Base-by-base conservation (phyloP, 2,797 vertebrate genomes). In the Halcyon badia region DNA sequence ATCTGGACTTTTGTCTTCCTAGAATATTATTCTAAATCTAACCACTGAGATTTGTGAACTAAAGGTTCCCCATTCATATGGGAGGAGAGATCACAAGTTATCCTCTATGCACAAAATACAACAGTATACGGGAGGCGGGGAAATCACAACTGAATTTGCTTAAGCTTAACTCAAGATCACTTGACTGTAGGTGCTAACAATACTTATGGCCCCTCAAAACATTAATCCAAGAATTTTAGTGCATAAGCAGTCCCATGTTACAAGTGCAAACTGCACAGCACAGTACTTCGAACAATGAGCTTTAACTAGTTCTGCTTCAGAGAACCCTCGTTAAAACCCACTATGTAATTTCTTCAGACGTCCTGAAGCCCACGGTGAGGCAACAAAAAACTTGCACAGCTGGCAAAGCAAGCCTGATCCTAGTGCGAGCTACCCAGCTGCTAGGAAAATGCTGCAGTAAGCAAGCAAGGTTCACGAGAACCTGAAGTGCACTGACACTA, bases 381-480 rank as follows among this genome's bases (percentile, higher is more conserved):
- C 42, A 77, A 30, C 12, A 46, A 9, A 56, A 73, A 41, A 37
- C 30, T 2, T 17, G 8, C 33, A 16, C 1, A 42, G 52, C 37
- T 64, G 21, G 48, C 69, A 72, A 64, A 84, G 49, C 4, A 21
- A 84, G 33, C 54, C 21, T 33, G 22, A 44, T n/a, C 6, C 24
- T 6, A 33, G 75, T 1, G 8, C 5, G 14, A 52, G 37, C 37
- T 2, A 20, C 7, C 21, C 37, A 7, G 9, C 37, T 33, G 60
- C 58, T 58, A 51, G 51, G 9, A 62, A 60, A 70, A 83, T 8
- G 9, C 41, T 44, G 17, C 31, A 4, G 30, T 1, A 54, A 33
- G 33, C 1, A 73, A 68, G 52, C n/a, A 42, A 35, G 0, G 1
- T 13, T 44, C 18, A 11, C 1, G 1, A 64, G 60, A 69, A 73